Evolutionary conservation across 2,888 invertebrate genomes (phyloP), one percentile per base, ranked within the genome.

Genomic region (Drosophila macrothrix): DNA sequence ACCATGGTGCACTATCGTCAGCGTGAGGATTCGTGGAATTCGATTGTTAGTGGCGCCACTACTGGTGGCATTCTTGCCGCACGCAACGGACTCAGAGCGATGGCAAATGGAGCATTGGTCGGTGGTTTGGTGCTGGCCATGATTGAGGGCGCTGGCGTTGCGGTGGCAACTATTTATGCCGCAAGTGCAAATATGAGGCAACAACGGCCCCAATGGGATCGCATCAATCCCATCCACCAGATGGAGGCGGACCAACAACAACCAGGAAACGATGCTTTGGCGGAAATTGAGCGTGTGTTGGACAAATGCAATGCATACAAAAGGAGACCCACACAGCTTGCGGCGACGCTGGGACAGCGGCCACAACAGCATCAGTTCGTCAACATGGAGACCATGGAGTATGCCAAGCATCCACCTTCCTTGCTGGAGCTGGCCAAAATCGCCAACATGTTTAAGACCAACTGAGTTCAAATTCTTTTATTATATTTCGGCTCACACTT

Each of bases 121-220:
- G 88, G 87, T 0, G 88, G 88, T 6, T 59, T 87, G 6, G 88
- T 87, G 1, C 49, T 89, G 66, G 87, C 89, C 16, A 67, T 87
- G 70, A 78, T 89, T 5, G 89, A 87, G 49, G 87, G 83, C 4
- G 78, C 89, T 14, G 77, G 88, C 3, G 80, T 82, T 33, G 89
- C 88, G 7, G 77, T 87, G n/a, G 73, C 87, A 53, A 87, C 82
- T 3, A 87, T 89, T 22, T 85, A 87, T 73, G 87, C 87, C 3
- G 76, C 74, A 6, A 53, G 29, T 19, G 41, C 16, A 7, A 49
- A 10, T 7, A 7, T n/a, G 19, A 7, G 46, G 29, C 76, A 71
- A 0, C 59, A 73, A 35, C 72, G 68, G 0, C 73, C 80, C 1
- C 76, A 85, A 39, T 89, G 87, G 89, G 85, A 87, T 9, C 29